Evolutionary conservation across 2,113 vertebrate genomes (phyloP).

Genomic region (Cynoglossus semilaevis): DNA sequence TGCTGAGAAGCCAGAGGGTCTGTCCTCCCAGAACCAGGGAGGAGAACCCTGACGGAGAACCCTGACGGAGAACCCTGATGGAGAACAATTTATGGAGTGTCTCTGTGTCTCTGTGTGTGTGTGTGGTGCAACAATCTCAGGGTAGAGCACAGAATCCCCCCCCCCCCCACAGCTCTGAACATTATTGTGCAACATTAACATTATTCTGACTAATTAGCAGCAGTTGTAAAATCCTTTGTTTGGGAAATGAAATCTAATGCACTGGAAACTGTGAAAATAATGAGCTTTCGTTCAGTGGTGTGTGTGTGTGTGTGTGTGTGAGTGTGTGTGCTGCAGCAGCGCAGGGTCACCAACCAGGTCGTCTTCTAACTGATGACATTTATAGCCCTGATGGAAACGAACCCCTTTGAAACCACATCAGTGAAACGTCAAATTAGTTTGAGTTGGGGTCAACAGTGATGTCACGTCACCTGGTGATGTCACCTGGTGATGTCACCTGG

Average conservation of each 20-base stretch:
- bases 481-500: constrained; percentile 14
- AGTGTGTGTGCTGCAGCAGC: constrained; percentile 20
- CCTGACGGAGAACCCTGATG: too few species aligned
- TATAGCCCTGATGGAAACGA: too few species aligned
- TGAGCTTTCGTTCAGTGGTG: constrained; percentile 10
- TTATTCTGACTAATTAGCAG: constrained; percentile 40
- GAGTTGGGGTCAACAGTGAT: too few species aligned
- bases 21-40: constrained; percentile 31
- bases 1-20: constrained; percentile 34
- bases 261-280: constrained; percentile 6
- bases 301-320: too few species aligned
- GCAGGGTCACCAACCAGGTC: constrained; percentile 27
- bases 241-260: constrained; percentile 40
- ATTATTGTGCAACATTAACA: constrained; percentile 14
- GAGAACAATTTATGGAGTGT: constrained; percentile 32
- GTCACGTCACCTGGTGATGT: too few species aligned
- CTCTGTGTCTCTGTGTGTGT: too few species aligned
- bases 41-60: constrained; percentile 29
- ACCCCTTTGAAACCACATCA: too few species aligned
- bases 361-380: too few species aligned
- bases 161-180: background rate
- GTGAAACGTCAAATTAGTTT: too few species aligned
- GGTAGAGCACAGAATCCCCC: too few species aligned
- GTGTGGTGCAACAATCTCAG: too few species aligned
- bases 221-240: constrained; percentile 42